Evolutionary conservation across 2,113 vertebrate genomes (phyloP).

Genomic region (Artemisiospiza belli): DNA sequence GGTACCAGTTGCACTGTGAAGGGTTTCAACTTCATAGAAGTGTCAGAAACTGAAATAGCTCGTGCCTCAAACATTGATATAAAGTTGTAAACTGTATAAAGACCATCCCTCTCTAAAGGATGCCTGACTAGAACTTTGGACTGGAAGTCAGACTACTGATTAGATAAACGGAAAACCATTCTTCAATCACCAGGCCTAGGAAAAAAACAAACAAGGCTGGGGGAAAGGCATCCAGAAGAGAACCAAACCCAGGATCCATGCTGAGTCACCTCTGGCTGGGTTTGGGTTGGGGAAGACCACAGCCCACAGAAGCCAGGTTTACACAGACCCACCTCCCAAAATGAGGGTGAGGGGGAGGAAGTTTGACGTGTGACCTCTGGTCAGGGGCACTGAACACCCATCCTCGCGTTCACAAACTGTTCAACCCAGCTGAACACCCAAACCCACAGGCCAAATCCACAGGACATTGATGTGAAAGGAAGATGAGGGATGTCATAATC

Average conservation of each 20-base stretch:
- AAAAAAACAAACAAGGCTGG: not conserved
- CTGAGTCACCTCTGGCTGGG: not conserved
- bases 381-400: not conserved
- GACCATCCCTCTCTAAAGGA: not conserved
- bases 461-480: not conserved
- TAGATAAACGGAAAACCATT: not conserved
- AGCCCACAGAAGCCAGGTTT: not conserved
- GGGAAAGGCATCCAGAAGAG: not conserved
- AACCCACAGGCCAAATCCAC: not conserved
- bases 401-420: not conserved
- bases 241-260: fast-evolving
- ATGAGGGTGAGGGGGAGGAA: fast-evolving
- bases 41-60: not conserved
- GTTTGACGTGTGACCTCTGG: not conserved
- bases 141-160: not conserved
- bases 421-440: not conserved
- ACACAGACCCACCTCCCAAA: not conserved
- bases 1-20: not conserved
- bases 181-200: not conserved
- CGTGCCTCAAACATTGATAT: not conserved
- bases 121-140: not conserved
- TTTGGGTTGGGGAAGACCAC: not conserved
- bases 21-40: not conserved
- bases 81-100: not conserved
- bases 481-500: too few species aligned